phyloP scores from a whole-genome alignment of 2,888 invertebrate species.

The Linyphia triangularis region DNA sequence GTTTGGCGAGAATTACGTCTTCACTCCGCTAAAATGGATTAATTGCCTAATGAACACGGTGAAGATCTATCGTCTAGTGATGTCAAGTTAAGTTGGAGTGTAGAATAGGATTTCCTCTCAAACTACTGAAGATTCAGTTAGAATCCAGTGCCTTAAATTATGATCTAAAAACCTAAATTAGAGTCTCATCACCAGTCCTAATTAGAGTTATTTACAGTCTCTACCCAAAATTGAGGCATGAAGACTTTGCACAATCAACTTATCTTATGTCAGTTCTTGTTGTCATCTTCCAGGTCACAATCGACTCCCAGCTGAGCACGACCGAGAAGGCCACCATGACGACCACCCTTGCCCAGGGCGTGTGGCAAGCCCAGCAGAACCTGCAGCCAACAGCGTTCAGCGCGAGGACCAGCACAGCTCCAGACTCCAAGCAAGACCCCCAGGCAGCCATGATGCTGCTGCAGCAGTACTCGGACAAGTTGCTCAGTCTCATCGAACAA shows the following conservation, averaged over 20 bases:
- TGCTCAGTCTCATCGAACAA: conserved; percentile 84
- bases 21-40: too few relatives aligned
- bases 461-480: conserved; percentile 84
- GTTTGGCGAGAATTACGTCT: too few relatives aligned
- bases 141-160: too few relatives aligned
- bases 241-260: not conserved
- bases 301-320: conserved; percentile 76
- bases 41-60: too few relatives aligned
- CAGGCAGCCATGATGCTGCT: conserved; percentile 80
- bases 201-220: too few relatives aligned
- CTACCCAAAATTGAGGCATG: too few relatives aligned
- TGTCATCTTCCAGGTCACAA: conserved; percentile 76
- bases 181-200: too few relatives aligned
- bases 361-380: conserved; percentile 77
- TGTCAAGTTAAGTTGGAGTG: too few relatives aligned
- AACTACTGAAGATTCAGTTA: not conserved
- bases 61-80: too few relatives aligned
- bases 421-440: conserved; percentile 30
- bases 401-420: conserved; percentile 10
- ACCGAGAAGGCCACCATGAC: conserved; percentile 76
- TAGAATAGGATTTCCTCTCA: too few relatives aligned
- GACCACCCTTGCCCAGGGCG: conserved; percentile 75
- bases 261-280: too few relatives aligned
- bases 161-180: too few relatives aligned
- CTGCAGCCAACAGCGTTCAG: conserved; percentile 73